Percentiles rank a stretch among this genome's conserved stretches.
Evolutionary conservation across 2,113 vertebrate genomes (phyloP).

Genomic region (Vicugna pacos): DNA sequence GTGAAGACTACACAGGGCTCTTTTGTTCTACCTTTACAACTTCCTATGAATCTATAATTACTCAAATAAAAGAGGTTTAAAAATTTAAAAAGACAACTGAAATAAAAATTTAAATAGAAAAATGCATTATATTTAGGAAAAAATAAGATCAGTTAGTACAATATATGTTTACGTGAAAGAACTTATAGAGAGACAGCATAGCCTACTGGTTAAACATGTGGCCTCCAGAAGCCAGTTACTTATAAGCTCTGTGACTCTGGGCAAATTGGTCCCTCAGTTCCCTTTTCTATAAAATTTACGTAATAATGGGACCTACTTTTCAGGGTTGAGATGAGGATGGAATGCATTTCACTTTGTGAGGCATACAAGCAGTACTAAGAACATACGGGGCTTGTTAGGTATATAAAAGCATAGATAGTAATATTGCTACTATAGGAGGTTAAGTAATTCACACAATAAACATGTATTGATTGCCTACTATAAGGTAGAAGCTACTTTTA

Average conservation of each 20-base stretch:
- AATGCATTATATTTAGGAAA: not conserved
- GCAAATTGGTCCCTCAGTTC: not conserved
- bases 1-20: too few relatives aligned
- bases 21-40: not conserved
- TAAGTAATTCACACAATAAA: not conserved
- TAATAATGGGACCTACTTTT: not conserved
- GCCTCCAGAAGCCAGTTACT: not conserved
- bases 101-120: slow-evolving; percentile 1
- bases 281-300: not conserved
- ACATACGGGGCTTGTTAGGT: not conserved
- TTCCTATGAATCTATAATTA: not conserved
- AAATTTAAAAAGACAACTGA: not conserved
- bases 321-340: not conserved
- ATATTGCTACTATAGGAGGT: not conserved
- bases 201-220: not conserved
- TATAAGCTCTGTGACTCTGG: not conserved
- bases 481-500: not conserved
- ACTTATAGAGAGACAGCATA: not conserved
- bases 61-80: not conserved
- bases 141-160: not conserved
- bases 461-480: not conserved
- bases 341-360: not conserved
- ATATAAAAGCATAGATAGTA: not conserved
- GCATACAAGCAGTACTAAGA: not conserved
- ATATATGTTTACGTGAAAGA: not conserved